These are phyloP conservation scores for Cathartes aura DNA, from an alignment of 2,113 vertebrate species.

Conservation along the genomic window DNA sequence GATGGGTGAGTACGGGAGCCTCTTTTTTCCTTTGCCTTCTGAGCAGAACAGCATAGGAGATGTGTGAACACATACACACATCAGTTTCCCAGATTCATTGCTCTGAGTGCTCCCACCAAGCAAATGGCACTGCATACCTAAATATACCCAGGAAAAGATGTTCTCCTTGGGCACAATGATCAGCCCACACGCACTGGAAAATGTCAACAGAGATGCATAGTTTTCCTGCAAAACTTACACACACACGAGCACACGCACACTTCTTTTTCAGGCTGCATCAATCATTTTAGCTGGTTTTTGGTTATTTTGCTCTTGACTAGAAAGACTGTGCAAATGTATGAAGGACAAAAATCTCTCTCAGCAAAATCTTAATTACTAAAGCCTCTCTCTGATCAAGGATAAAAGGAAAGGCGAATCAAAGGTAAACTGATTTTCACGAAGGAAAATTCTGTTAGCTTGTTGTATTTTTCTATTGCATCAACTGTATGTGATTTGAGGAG, in stretches of 20 bases:
- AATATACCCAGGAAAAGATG: neutral
- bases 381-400: neutral
- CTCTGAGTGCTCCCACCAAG: neutral
- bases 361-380: neutral
- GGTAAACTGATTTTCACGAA: neutral
- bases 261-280: neutral
- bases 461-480: neutral
- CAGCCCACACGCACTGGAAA: neutral
- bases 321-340: neutral
- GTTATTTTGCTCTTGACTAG: neutral
- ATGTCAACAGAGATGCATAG: neutral
- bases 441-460: neutral
- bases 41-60: neutral
- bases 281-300: neutral
- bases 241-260: fast-evolving
- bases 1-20: fast-evolving
- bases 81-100: neutral
- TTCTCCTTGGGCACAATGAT: neutral
- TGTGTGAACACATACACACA: fast-evolving
- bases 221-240: neutral
- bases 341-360: neutral
- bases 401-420: neutral
- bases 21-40: neutral
- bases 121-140: neutral
- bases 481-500: neutral